Evolutionary conservation across 2,888 invertebrate genomes (phyloP), one percentile per base, ranked within the genome.

Genomic region (Choristoneura rosaceana): DNA sequence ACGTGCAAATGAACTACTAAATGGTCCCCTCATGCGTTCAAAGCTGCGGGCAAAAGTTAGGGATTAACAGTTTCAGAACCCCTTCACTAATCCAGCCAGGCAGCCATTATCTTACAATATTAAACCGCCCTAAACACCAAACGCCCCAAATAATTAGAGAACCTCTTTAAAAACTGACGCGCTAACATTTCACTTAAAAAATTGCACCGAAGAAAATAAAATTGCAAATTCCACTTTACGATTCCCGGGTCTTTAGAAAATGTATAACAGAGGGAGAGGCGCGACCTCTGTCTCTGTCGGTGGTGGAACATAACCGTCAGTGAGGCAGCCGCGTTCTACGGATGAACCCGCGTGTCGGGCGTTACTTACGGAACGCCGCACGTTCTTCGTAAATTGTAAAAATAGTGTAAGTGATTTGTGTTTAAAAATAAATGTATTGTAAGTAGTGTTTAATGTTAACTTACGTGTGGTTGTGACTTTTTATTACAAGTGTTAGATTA

Each of bases 181-280:
- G 62, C 58, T 59, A 68, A 73, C 63, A 68, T 71, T 71, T 63
- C 62, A 60, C 73, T 73, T 68, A 73, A 59, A 69, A 73, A 69
- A 73, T 73, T 69, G 68, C 73, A 73, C 52, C 17, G 25, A 50
- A 73, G 64, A 69, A 73, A 63, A 69, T 69, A 69, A 73, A 73
- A 73, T 73, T 73, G 68, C 63, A 64, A 73, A 73, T 69, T 69
- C 64, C 69, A 69, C 69, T 73, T 64, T 64, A 69, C 73, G 64
- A 60, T 64, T 59, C 69, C 47, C 62, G 55, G 69, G 68, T 73
- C 73, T 68, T 73, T 73, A 69, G 68, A 34, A 61, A 71, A 69
- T 50, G 15, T 68, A 66, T 61, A 43, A 47, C 15, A 15, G 71
- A 71, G 45, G 43, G 73, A 43, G 73, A 73, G 50, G 52, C 58